A percentile compares a stretch with the other conserved stretches of the same genome.
phyloP scores from a whole-genome alignment of 2,113 vertebrate species.

The Centropus unirufus region DNA sequence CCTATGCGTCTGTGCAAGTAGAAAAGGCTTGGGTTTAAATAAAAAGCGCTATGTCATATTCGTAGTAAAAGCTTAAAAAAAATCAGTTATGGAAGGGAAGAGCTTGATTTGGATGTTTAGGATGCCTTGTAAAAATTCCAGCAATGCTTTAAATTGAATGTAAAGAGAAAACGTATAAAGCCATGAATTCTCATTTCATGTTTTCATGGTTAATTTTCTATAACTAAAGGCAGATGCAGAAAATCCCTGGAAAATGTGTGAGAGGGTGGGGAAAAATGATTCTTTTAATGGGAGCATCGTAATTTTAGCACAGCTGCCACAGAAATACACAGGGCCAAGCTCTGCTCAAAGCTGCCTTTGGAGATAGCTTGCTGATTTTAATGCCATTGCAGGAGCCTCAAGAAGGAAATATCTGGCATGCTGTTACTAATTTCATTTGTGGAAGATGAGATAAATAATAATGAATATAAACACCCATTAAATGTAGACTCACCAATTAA shows the following conservation, averaged over 20 bases:
- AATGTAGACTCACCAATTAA: constrained; percentile 8
- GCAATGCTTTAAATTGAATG: not conserved
- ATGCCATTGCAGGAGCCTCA: not conserved
- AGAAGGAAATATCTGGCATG: not conserved
- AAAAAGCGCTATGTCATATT: not conserved
- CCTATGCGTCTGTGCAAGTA: not conserved
- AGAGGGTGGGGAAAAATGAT: not conserved
- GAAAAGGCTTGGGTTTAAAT: not conserved
- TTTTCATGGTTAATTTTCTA: not conserved
- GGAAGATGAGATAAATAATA: constrained; percentile 24
- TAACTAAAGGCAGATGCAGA: not conserved
- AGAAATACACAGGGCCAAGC: not conserved
- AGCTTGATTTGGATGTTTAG: not conserved
- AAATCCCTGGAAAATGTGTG: not conserved
- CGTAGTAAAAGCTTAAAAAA: not conserved
- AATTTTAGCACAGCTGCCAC: constrained; percentile 29
- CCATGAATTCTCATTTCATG: not conserved
- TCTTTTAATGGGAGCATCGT: not conserved
- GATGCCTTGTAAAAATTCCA: not conserved
- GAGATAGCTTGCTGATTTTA: constrained; percentile 2
- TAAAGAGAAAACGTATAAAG: not conserved
- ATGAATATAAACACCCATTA: constrained; percentile 19
- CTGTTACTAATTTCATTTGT: constrained; percentile 27
- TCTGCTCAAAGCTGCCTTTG: not conserved
- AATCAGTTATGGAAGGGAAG: not conserved